Base-by-base conservation (phyloP, 2,888 invertebrate species). In the Dryocosmus kuriphilus region DNA sequence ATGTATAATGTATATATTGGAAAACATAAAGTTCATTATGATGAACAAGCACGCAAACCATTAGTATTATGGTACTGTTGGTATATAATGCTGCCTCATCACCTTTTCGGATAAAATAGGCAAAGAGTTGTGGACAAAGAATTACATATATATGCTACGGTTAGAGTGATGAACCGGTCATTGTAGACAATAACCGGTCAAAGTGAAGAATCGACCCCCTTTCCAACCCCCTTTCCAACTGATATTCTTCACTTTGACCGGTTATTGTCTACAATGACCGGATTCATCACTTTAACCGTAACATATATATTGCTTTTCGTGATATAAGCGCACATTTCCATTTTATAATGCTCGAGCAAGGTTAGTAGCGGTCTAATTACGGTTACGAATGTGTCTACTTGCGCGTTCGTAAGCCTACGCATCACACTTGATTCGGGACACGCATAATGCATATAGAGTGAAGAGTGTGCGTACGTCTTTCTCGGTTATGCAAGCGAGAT, bases 391-490 rank as follows among this genome's bases (percentile, higher is more conserved):
- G 24, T 35, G 24, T 65, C n/a, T 38, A 65, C 16, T 65, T 14
- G 32, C 32, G 7, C 2, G 8, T 32, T 32, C 16, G 41, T 65
- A 65, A 65, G 24, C 38, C 46, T 51, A 14, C 27, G 24, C 22
- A 38, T 22, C 22, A 19, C 38, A 65, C 4, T 65, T 65, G 35
- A 65, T 41, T 65, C 14, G 65, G 14, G 24, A 63, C 38, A n/a
- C 71, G 51, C 71, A 46, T 51, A 51, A 30, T 27, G 51, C 71
- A 30, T 67, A 16, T 51, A 51, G 51, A 67, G 27, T 46, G 14
- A 24, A 51, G 24, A n/a, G 14, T 46, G 46, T 35, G n/a, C n/a
- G n/a, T 32, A 3, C 60, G 60, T 63, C 32, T 63, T 63, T n/a
- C 11, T 41, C 16, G 16, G 22, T 65, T 71, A 71, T 41, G 14